Percentiles rank a stretch among this genome's conserved stretches.
Evolutionary conservation across 1,140 invertebrate species (phyloP).

Genomic region (Drosophila funebris): DNA sequence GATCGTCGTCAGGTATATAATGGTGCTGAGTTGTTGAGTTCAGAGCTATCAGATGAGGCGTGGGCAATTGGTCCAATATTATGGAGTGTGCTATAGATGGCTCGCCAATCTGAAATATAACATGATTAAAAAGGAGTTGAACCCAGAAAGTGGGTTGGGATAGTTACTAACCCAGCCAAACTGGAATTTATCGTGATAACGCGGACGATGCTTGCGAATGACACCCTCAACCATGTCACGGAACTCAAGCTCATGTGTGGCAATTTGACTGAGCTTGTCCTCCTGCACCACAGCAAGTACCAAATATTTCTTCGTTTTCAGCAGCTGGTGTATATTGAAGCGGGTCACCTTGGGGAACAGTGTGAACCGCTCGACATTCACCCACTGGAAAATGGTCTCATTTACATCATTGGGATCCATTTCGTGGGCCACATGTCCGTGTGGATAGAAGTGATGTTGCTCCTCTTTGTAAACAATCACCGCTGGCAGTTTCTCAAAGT

Average conservation of each 20-base stretch:
- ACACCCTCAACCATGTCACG: constrained; percentile 93
- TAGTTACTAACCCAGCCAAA: constrained; percentile 91
- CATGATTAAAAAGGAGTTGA: constrained; percentile 29
- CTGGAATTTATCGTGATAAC: constrained; percentile 93
- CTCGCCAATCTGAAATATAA: constrained; percentile 86
- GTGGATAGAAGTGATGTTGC: constrained; percentile 88
- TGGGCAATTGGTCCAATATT: constrained; percentile 91
- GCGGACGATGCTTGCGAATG: constrained; percentile 89
- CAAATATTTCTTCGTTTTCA: constrained; percentile 93
- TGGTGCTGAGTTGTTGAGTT: constrained; percentile 96
- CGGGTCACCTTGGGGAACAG: constrained; percentile 93
- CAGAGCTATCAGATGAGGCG: constrained; percentile 94
- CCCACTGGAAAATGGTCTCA: constrained; percentile 91
- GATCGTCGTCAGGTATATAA: constrained; percentile 94
- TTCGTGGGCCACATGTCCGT: constrained; percentile 83
- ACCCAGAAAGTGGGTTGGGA: too few species aligned
- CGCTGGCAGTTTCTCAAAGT: constrained; percentile 87
- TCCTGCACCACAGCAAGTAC: constrained; percentile 94
- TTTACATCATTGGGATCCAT: constrained; percentile 86
- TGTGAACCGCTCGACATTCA: constrained; percentile 95
- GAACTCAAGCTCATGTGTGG: constrained; percentile 92
- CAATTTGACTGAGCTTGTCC: constrained; percentile 92
- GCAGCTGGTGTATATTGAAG: constrained; percentile 92
- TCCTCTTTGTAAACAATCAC: constrained; percentile 95
- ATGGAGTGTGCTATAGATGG: constrained; percentile 95